Percentiles rank a stretch among this genome's conserved stretches.
These are phyloP conservation scores for Cettia cetti DNA, from an alignment of 2,113 vertebrate genomes.

Conservation along the genomic window DNA sequence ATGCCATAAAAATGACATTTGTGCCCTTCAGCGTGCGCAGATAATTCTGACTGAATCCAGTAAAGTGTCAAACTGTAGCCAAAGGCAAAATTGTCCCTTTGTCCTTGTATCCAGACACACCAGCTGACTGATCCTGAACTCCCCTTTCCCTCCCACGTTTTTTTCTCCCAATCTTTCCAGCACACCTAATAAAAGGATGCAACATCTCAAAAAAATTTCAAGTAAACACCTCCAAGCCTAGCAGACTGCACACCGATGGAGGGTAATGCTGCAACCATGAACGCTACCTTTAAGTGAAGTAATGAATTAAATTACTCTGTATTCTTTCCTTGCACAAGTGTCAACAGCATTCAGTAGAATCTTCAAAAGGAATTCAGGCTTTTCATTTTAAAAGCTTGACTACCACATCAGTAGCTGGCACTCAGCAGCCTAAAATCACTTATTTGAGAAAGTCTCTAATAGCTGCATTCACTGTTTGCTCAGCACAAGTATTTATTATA, in stretches of 20 bases:
- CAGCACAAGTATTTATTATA: constrained; percentile 65
- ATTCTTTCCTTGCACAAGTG: background rate
- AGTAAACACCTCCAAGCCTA: background rate
- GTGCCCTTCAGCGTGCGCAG: constrained; percentile 29
- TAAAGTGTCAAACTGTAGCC: constrained; percentile 41
- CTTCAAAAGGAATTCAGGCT: constrained; percentile 47
- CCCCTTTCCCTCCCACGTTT: background rate
- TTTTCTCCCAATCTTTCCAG: background rate
- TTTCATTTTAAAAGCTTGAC: constrained; percentile 45
- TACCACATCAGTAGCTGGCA: constrained; percentile 23
- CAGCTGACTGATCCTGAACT: background rate
- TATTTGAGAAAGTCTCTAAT: constrained; percentile 62
- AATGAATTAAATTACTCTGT: constrained; percentile 49
- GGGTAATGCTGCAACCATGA: constrained; percentile 21
- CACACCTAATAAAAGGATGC: background rate
- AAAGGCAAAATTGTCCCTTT: constrained; percentile 42
- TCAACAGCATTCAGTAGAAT: constrained; percentile 26
- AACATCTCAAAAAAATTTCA: background rate
- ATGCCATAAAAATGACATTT: constrained; percentile 34
- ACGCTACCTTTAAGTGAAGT: background rate
- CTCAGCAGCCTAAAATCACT: constrained; percentile 56
- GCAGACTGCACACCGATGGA: background rate
- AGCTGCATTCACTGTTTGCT: constrained; percentile 50
- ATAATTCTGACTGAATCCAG: constrained; percentile 40
- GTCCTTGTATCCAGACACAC: constrained; percentile 27